phyloP scores from a whole-genome alignment of 2,113 vertebrate genomes.

The Xiphophorus couchianus region DNA sequence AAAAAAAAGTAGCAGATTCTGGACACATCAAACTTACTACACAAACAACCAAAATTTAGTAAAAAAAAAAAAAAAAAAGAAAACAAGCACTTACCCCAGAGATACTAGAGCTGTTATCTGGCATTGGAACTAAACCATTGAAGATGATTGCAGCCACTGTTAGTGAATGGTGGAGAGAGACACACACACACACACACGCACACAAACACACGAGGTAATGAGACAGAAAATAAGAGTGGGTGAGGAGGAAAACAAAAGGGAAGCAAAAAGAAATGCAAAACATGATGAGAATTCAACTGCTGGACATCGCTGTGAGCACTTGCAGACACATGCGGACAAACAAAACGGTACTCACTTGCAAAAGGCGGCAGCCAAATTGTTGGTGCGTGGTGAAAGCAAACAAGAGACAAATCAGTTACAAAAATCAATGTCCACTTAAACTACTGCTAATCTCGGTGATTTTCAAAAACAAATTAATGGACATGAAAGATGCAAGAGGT shows the following conservation, averaged over 20 bases:
- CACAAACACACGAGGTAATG: slow-evolving; percentile 12
- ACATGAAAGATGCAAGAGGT: background rate
- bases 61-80: slow-evolving; percentile 2
- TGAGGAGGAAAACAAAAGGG: slow-evolving; percentile 29
- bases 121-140: slow-evolving; percentile 87
- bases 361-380: slow-evolving; percentile 84
- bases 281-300: slow-evolving; percentile 46
- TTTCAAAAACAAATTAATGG: background rate
- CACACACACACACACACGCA: slow-evolving; percentile 7
- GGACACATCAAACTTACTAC: slow-evolving; percentile 9
- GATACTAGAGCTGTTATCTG: slow-evolving; percentile 88
- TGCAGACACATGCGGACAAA: slow-evolving; percentile 27
- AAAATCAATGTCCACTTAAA: slow-evolving; percentile 77
- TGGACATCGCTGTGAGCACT: slow-evolving; percentile 23
- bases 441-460: slow-evolving; percentile 9
- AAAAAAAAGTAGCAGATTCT: background rate
- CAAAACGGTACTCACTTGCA: slow-evolving; percentile 87
- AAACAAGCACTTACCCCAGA: slow-evolving; percentile 89
- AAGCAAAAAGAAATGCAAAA: slow-evolving; percentile 40
- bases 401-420: slow-evolving; percentile 93
- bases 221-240: slow-evolving; percentile 27
- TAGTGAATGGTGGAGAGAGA: slow-evolving; percentile 19
- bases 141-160: slow-evolving; percentile 89
- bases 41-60: slow-evolving; percentile 8
- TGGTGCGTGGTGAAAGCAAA: slow-evolving; percentile 88